These are phyloP conservation scores for Etheostoma nigrum DNA, from an alignment of 2,797 vertebrate genomes.

Conservation along the genomic window DNA sequence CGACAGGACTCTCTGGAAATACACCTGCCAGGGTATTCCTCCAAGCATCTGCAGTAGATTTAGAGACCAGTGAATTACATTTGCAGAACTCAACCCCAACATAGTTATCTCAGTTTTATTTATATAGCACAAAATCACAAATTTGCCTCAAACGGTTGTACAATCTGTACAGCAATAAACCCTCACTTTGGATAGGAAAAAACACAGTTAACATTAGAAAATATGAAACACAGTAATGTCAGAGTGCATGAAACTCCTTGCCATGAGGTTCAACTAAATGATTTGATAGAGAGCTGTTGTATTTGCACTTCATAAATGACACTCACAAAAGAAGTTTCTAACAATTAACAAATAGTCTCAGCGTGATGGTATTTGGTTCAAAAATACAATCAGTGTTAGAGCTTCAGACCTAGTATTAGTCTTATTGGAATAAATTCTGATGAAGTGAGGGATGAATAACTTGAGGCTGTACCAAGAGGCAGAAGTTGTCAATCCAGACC, in stretches of 20 bases:
- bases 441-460: neutral
- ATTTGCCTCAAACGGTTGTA: neutral
- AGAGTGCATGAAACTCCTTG: neutral
- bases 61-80: slow-evolving; percentile 7
- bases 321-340: neutral
- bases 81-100: neutral
- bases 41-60: slow-evolving; percentile 89
- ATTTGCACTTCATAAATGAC: neutral
- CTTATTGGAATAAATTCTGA: neutral
- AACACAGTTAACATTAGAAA: neutral
- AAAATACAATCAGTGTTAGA: neutral
- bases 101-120: neutral
- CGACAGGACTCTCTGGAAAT: slow-evolving; percentile 97
- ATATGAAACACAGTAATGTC: neutral
- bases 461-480: slow-evolving; percentile 88
- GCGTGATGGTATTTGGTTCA: neutral
- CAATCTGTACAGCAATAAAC: neutral
- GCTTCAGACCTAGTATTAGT: neutral
- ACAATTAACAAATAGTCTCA: neutral
- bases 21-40: slow-evolving; percentile 98
- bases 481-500: slow-evolving; percentile 95
- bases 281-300: neutral
- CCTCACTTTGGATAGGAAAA: neutral
- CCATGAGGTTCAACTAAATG: neutral
- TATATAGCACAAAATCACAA: neutral